Base-by-base conservation (phyloP, 1,140 invertebrate genomes). In the Acyrthosiphon pisum region DNA sequence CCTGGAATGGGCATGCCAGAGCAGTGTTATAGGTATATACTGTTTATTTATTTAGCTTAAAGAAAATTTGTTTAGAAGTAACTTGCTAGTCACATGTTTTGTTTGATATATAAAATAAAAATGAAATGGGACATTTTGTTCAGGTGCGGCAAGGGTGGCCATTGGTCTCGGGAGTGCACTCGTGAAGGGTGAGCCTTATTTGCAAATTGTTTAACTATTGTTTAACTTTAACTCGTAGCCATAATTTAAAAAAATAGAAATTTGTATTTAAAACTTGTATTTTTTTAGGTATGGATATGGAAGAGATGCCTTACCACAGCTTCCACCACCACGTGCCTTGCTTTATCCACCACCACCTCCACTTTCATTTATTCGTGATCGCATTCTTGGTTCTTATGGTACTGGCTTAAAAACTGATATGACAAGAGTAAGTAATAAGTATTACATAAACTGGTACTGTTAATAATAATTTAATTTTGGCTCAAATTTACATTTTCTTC, bases 1-100 rank as follows among this genome's bases (percentile, higher is more conserved):
- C 98, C 98, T 94, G 98, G 98, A 94, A 99, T 99, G 98, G 98
- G 98, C 94, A 98, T 98, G 95, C 98, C 98, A 95, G 98, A 98
- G 95, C 98, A 98, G 95, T 99, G 98, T 96, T 99, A 98, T 96
- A 97, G 94, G 94, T 94, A 94, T 37, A 50, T 91, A 41, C 30
- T 87, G 7, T 44, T 68, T 23, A 26, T 4, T 93, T 53, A 18
- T 53, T 93, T 56, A 44, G 93, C 76, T 88, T 46, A 93, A 56
- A 89, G 83, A 89, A 88, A 93, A 93, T 93, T 53, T 93, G 86
- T 93, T 88, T 87, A 60, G 86, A 93, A 93, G 83, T 93, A 93
- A 88, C 48, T 93, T 93, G 91, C 76, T 93, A 93, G 91, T 93
- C 91, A 93, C 68, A 86, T 83, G 37, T 93, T 93, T 87, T 93